Evolutionary conservation across 2,113 vertebrate genomes (phyloP), one percentile per base, ranked within the genome.

Genomic region (Atractosteus spatula): DNA sequence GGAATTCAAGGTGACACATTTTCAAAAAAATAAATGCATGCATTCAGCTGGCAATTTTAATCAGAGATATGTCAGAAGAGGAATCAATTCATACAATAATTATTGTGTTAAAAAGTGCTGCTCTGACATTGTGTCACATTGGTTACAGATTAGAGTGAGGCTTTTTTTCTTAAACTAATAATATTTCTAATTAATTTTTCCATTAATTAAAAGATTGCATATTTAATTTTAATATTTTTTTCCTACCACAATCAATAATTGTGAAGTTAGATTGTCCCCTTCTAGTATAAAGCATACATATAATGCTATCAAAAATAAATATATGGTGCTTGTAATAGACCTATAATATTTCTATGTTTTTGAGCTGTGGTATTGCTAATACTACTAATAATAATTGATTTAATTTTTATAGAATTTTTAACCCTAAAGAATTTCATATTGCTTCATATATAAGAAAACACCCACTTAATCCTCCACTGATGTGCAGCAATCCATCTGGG

Each of bases 161-260:
- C 90, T 62, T 59, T 45, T 3, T 64, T 66, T 11, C 47, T 16
- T 65, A 29, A 65, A 14, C 74, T 85, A 87, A 69, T 81, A 62
- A 42, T 76, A 78, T 80, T 80, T 85, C 67, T 85, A 84, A 90
- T 82, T 82, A 86, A 81, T 85, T 90, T 84, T 89, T 88, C 87
- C 81, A 81, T 61, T 79, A 84, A 83, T 85, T 77, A 83, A 88
- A 83, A 79, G 45, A 74, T 81, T 85, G 62, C 80, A 76, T 41
- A 80, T 73, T 81, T 85, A 67, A 79, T 77, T 77, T 79, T 79
- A 77, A 76, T 86, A 83, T 87, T 88, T 87, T 79, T 81, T 75
- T 73, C 71, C 79, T 73, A 78, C 83, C 81, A 77, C 62, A 88
- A 89, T 91, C 86, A 78, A 89, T 91, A 89, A 29, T 66, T 68